Evolutionary conservation across 1,140 invertebrate genomes (phyloP).

Genomic region (Tetramorium alpestre): DNA sequence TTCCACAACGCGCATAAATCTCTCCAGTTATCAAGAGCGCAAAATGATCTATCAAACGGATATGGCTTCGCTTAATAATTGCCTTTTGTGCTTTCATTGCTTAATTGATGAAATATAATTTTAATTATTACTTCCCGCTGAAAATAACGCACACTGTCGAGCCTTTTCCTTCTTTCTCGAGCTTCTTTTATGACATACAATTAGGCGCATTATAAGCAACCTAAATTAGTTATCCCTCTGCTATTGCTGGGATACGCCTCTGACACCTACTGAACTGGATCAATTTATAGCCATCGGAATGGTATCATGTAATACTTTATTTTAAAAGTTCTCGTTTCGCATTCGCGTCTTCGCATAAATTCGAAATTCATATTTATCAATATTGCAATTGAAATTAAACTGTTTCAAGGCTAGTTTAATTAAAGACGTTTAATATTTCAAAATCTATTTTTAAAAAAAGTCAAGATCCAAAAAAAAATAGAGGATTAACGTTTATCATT

Average conservation of each 20-base stretch:
- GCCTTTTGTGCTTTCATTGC: constrained; percentile 18
- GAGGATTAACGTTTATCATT: neutral
- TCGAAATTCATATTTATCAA: neutral
- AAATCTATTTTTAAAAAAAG: neutral
- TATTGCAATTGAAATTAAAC: neutral
- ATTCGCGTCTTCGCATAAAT: neutral
- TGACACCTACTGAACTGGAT: neutral
- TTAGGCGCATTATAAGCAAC: neutral
- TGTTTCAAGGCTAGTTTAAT: neutral
- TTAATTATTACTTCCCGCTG: constrained; percentile 24
- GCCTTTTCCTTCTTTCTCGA: neutral
- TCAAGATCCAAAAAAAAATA: neutral
- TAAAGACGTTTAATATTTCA: neutral
- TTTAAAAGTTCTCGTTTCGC: neutral
- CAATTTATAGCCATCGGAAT: neutral
- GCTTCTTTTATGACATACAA: neutral
- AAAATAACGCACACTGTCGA: constrained; percentile 13
- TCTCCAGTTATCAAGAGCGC: neutral
- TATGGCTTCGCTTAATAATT: neutral
- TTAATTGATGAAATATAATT: constrained; percentile 53
- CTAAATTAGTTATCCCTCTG: constrained; percentile 1
- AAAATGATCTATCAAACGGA: neutral
- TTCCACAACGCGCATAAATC: constrained; percentile 38
- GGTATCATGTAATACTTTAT: neutral
- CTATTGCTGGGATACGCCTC: neutral